Base-by-base conservation (phyloP, 2,888 invertebrate species). In the Amphipoea oculea region DNA sequence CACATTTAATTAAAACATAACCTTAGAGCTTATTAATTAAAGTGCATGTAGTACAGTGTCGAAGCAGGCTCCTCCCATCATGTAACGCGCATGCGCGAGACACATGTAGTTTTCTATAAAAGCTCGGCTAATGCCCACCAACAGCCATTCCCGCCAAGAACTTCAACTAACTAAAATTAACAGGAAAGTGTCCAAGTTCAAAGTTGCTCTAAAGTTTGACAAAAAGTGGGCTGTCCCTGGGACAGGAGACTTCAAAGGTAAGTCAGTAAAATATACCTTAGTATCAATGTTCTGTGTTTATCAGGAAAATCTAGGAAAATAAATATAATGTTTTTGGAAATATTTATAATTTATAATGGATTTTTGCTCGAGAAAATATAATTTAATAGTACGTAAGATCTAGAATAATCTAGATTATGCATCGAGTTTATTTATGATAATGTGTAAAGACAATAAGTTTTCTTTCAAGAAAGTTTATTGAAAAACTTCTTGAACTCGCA, bases 141-240 rank as follows among this genome's bases (percentile, higher is more conserved):
- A 84, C 71, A 84, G 92, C 83, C 96, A 96, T 95, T 96, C 94
- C 94, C 94, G 93, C 92, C 92, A 92, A 91, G 90, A 88, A 76
- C 84, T 84, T 85, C 82, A 89, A 86, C 85, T 88, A 85, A 85
- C 78, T 83, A 83, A 84, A 86, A 84, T 77, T 75, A 76, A 85
- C 45, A 81, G 83, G 83, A 75, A 73, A 79, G 84, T 86, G 83
- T 40, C 45, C 7, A 89, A 89, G 87, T 91, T 90, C 76, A 70
- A 87, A 89, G 86, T 91, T 91, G 84, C 75, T 84, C 74, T 74
- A 88, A 93, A 93, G 92, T 95, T 94, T 90, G 63, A 65, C 29
- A 73, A 78, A 88, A 91, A 94, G 94, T 94, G 93, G 81, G 89
- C 88, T 89, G 91, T 90, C 86, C 90, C 90, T 86, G 89, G 85